These are phyloP conservation scores for Gracilinanus agilis DNA, from an alignment of 2,113 vertebrate species.

Conservation along the genomic window DNA sequence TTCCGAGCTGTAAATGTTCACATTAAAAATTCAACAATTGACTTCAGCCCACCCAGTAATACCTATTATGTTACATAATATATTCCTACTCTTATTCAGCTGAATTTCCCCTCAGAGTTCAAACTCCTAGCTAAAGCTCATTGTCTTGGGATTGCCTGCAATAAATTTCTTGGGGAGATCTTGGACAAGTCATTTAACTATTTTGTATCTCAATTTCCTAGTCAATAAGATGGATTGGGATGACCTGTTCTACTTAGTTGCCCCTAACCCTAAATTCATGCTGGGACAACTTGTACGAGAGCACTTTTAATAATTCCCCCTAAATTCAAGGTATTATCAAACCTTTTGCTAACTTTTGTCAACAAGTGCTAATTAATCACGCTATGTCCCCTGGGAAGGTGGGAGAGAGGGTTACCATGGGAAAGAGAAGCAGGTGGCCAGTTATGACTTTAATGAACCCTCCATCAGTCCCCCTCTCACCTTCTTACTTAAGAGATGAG, in stretches of 20 bases:
- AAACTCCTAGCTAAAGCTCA: not conserved
- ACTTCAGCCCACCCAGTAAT: not conserved
- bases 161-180: not conserved
- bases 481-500: not conserved
- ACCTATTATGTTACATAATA: not conserved
- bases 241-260: not conserved
- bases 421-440: not conserved
- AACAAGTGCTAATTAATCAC: slow-evolving; percentile 22
- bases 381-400: not conserved
- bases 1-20: not conserved
- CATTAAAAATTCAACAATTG: not conserved
- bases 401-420: not conserved
- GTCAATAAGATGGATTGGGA: not conserved
- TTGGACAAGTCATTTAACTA: not conserved
- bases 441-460: slow-evolving; percentile 7
- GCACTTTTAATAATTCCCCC: not conserved
- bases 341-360: not conserved
- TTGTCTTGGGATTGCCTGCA: not conserved
- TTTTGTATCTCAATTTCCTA: not conserved
- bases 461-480: not conserved
- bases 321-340: not conserved
- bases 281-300: not conserved
- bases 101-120: not conserved
- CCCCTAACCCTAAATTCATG: not conserved
- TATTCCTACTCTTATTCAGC: not conserved